Percentiles rank a stretch among this genome's conserved stretches.
phyloP scores from a whole-genome alignment of 2,113 vertebrate genomes.

The Cathartes aura region DNA sequence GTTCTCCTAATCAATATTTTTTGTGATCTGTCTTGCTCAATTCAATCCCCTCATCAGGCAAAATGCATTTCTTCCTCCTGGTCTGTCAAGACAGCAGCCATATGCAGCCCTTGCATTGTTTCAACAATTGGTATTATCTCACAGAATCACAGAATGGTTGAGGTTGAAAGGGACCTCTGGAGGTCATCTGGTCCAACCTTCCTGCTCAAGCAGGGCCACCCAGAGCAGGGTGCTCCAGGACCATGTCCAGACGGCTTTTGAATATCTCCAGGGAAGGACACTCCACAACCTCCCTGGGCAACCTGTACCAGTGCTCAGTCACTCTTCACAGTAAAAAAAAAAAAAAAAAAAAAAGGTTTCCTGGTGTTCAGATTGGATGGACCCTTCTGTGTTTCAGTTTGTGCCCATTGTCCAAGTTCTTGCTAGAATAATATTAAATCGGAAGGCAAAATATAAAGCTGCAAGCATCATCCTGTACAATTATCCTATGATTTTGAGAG shows the following conservation, averaged over 20 bases:
- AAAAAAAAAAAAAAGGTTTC: not conserved
- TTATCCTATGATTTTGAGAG: not conserved
- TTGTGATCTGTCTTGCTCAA: not conserved
- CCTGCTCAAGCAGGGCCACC: not conserved
- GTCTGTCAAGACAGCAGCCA: not conserved
- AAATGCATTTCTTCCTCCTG: not conserved
- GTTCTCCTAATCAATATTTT: not conserved
- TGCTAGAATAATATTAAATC: not conserved
- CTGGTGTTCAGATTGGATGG: not conserved
- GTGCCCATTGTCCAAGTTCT: not conserved
- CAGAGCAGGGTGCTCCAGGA: not conserved
- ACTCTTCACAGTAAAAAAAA: not conserved
- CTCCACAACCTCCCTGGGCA: not conserved
- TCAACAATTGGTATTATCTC: not conserved
- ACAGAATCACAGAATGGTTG: not conserved
- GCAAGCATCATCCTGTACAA: not conserved
- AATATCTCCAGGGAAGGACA: not conserved
- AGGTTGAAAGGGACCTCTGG: not conserved
- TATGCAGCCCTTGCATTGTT: not conserved
- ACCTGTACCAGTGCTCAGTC: not conserved
- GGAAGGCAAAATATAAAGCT: not conserved
- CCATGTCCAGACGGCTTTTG: not conserved
- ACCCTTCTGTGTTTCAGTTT: not conserved
- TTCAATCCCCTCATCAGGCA: not conserved
- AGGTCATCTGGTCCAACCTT: not conserved